Conservation (phyloP, 2,113 vertebrate genomes). For the human (Homo sapiens) region DNA sequence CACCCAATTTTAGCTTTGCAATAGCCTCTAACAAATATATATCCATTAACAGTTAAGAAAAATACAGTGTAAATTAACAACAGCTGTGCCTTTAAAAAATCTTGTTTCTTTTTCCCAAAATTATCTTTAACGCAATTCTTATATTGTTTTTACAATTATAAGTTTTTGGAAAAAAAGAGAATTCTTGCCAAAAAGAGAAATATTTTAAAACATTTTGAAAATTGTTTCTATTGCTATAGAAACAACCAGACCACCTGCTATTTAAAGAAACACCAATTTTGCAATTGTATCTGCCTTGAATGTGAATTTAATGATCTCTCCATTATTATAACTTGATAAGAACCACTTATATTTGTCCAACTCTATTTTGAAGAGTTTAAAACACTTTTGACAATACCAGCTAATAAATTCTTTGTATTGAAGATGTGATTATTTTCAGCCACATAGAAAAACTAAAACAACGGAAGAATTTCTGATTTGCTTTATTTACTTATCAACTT, state of each 20-base stretch:
- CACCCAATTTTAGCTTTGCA: not conserved
- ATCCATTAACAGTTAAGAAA: not conserved
- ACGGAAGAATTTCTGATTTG: not conserved
- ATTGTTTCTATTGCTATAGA: conserved; percentile 57
- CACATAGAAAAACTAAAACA: not conserved
- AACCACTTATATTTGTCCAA: not conserved
- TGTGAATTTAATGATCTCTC: conserved; percentile 40
- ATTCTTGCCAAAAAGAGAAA: not conserved
- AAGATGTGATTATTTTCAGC: conserved; percentile 7
- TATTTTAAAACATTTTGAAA: conserved; percentile 31
- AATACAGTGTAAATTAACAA: conserved; percentile 17
- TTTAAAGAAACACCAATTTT: conserved; percentile 52
- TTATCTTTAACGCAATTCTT: conserved; percentile 32
- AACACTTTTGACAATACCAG: conserved; percentile 36
- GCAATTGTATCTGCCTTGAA: conserved; percentile 35
- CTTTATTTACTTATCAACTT: not conserved
- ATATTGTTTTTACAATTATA: conserved; percentile 19
- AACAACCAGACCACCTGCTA: conserved; percentile 31
- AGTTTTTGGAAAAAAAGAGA: not conserved
- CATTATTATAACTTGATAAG: conserved; percentile 11
- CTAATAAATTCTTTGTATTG: conserved; percentile 30
- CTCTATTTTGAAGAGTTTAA: conserved; percentile 13
- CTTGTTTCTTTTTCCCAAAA: not conserved
- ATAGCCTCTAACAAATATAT: not conserved
- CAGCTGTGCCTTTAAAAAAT: not conserved